phyloP scores from a whole-genome alignment of 2,113 vertebrate genomes.

The Bos indicus region DNA sequence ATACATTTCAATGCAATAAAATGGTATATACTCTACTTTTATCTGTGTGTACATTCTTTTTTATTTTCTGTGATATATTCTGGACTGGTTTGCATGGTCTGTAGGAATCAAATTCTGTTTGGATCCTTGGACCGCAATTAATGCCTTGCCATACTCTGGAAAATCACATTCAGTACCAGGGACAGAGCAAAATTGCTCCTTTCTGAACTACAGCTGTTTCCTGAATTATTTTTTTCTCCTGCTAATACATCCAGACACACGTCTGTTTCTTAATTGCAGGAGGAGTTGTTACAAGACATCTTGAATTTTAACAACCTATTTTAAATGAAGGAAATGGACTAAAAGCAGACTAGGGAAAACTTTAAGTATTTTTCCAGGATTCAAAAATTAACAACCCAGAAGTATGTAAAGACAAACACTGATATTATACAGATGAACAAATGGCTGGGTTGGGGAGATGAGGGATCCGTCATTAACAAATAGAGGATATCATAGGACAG shows the following conservation, averaged over 20 bases:
- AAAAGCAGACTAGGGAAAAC: constrained; percentile 40
- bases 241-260: constrained; percentile 57
- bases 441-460: rapidly evolving
- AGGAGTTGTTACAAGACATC: constrained; percentile 64
- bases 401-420: neutral
- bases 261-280: constrained; percentile 65
- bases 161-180: constrained; percentile 50
- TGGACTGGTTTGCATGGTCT: neutral
- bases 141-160: constrained; percentile 45
- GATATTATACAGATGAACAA: neutral
- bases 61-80: constrained; percentile 8
- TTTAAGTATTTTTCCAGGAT: constrained; percentile 60
- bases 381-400: neutral
- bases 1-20: constrained; percentile 9
- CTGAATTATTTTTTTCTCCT: constrained; percentile 25
- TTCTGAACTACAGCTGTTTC: constrained; percentile 67
- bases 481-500: neutral
- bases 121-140: constrained; percentile 39
- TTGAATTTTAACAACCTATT: constrained; percentile 62
- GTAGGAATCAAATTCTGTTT: constrained; percentile 53
- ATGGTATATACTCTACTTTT: neutral
- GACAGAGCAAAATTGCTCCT: constrained; percentile 26
- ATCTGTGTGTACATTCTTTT: neutral
- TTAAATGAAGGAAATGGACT: constrained; percentile 58
- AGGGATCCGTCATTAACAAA: neutral